These are phyloP conservation scores for Apistogramma diplotaenia DNA, from an alignment of 2,113 vertebrate genomes.

Conservation along the genomic window DNA sequence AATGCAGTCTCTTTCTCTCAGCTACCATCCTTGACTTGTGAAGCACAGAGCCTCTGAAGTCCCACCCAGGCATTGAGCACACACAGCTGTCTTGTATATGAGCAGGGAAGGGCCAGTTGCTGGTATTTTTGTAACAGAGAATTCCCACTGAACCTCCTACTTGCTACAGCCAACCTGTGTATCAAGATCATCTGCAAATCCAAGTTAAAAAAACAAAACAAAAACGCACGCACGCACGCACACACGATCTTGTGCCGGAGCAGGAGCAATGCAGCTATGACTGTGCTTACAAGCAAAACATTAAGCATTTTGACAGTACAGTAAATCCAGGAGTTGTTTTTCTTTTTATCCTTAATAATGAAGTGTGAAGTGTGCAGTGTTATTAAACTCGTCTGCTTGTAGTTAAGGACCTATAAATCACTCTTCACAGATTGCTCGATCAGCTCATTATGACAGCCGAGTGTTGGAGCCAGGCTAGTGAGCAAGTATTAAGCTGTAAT, in stretches of 20 bases:
- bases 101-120: slow-evolving; percentile 5
- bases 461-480: not conserved
- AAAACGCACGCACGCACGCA: no score
- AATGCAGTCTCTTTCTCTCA: not conserved
- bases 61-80: not conserved
- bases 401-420: slow-evolving; percentile 16
- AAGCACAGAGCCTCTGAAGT: slow-evolving; percentile 21
- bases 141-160: slow-evolving; percentile 39
- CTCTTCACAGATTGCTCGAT: slow-evolving; percentile 19
- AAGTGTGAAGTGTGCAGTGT: not conserved
- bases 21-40: slow-evolving; percentile 1
- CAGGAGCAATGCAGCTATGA: slow-evolving; percentile 16
- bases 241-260: no score
- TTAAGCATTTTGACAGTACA: not conserved
- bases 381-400: not conserved
- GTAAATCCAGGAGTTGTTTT: not conserved
- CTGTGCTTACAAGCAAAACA: slow-evolving; percentile 36
- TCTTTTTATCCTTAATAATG: not conserved
- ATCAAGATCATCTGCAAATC: slow-evolving; percentile 38
- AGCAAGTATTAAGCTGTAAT: slow-evolving; percentile 12
- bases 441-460: slow-evolving; percentile 33
- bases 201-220: not conserved
- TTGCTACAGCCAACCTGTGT: not conserved
- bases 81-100: slow-evolving; percentile 24
- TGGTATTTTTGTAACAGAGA: slow-evolving; percentile 51